Evolutionary conservation across 1,140 invertebrate genomes (phyloP).

Genomic region (Drepana arcuata): DNA sequence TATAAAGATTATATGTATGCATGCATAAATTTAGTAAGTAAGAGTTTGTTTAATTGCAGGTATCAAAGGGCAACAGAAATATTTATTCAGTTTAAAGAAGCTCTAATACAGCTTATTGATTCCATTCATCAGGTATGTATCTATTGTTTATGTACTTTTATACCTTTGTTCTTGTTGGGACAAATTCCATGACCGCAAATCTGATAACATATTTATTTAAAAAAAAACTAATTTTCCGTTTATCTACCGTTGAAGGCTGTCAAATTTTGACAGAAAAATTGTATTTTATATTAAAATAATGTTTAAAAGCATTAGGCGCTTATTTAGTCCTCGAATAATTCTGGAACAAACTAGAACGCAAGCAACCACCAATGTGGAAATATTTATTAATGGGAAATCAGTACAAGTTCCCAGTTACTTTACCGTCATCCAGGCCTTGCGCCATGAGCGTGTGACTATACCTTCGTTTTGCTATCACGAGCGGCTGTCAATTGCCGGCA

Average conservation of each 20-base stretch:
- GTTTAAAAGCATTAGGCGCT: constrained; percentile 13
- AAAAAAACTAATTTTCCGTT: too few relatives aligned
- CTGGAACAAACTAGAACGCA: constrained; percentile 13
- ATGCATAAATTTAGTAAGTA: too few relatives aligned
- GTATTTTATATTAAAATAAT: too few relatives aligned
- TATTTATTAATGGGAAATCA: constrained; percentile 48
- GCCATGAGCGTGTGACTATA: constrained; percentile 27
- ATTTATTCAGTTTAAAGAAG: constrained; percentile 50
- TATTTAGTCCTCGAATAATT: too few relatives aligned
- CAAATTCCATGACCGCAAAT: too few relatives aligned
- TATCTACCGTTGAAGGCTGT: too few relatives aligned
- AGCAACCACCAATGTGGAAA: constrained; percentile 14
- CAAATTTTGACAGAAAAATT: too few relatives aligned
- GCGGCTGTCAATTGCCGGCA: constrained; percentile 83
- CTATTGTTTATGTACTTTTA: too few relatives aligned
- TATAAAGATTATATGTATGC: too few relatives aligned
- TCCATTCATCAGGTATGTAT: constrained; percentile 47
- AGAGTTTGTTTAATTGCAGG: constrained; percentile 24
- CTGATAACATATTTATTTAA: too few relatives aligned
- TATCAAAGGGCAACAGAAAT: constrained; percentile 49
- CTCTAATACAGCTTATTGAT: constrained; percentile 39
- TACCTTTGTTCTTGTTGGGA: too few relatives aligned
- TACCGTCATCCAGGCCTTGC: constrained; percentile 44
- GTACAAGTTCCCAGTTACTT: constrained; percentile 44
- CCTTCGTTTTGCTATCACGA: constrained; percentile 75